A percentile compares a stretch with the other conserved stretches of the same genome.
These are phyloP conservation scores for Nothoprocta perdicaria DNA, from an alignment of 2,113 vertebrate species.

Conservation along the genomic window DNA sequence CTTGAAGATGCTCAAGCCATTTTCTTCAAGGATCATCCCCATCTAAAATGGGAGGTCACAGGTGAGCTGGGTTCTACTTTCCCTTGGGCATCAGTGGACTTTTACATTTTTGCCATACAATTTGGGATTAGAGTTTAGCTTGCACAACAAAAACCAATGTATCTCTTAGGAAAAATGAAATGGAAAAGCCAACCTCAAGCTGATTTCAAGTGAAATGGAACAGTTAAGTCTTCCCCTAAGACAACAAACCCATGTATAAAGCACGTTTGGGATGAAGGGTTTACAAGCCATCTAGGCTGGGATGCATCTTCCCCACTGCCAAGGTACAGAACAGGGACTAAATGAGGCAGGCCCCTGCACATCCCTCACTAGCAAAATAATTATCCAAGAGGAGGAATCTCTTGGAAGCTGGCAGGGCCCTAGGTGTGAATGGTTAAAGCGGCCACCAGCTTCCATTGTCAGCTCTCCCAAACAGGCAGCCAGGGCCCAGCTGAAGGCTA, in stretches of 20 bases:
- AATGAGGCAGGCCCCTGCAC: conserved; percentile 5
- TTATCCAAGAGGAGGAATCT: not conserved
- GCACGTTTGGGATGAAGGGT: not conserved
- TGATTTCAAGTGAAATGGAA: not conserved
- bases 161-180: not conserved
- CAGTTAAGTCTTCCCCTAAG: not conserved
- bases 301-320: not conserved
- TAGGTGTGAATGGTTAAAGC: conserved; percentile 40
- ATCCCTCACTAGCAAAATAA: conserved; percentile 39
- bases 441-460: conserved; percentile 62
- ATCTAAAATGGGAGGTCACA: not conserved
- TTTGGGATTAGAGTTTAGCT: not conserved
- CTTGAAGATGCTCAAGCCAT: not conserved
- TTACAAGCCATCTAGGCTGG: not conserved
- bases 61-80: not conserved
- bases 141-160: not conserved
- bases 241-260: not conserved
- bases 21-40: not conserved
- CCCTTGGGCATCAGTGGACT: not conserved
- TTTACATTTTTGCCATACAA: not conserved
- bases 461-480: conserved; percentile 58
- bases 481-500: conserved; percentile 68
- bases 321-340: not conserved
- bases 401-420: conserved; percentile 10
- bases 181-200: not conserved